Percentiles rank a stretch among this genome's conserved stretches.
These are phyloP conservation scores for Syrista parreyssii DNA, from an alignment of 2,888 invertebrate species.

Conservation along the genomic window DNA sequence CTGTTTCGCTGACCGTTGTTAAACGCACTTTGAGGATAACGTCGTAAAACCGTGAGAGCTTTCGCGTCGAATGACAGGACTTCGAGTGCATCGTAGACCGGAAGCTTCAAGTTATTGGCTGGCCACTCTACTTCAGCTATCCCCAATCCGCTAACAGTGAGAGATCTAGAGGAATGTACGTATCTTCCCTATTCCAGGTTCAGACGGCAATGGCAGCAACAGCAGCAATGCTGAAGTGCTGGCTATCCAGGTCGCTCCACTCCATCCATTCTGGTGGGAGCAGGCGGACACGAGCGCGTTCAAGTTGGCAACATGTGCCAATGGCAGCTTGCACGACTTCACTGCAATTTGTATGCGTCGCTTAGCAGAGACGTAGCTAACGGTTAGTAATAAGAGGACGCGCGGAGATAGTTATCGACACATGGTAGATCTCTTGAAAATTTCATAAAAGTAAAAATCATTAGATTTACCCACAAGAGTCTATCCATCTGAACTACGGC, in stretches of 20 bases:
- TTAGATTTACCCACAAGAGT: neutral
- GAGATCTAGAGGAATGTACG: slow-evolving; percentile 28
- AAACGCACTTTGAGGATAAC: slow-evolving; percentile 56
- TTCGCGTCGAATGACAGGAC: slow-evolving; percentile 61
- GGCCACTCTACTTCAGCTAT: slow-evolving; percentile 56
- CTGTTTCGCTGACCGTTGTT: slow-evolving; percentile 26
- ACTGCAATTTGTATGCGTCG: neutral
- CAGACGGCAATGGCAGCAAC: neutral
- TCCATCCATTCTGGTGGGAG: slow-evolving; percentile 27
- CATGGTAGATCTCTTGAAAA: neutral
- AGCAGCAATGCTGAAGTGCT: neutral
- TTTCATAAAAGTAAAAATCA: neutral
- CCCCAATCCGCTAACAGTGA: slow-evolving; percentile 34
- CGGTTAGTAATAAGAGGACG: neutral
- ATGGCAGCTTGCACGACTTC: neutral
- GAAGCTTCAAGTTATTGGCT: slow-evolving; percentile 61
- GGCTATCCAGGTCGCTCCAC: slow-evolving; percentile 10
- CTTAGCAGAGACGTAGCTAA: neutral
- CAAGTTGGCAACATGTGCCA: slow-evolving; percentile 3
- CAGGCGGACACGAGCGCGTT: slow-evolving; percentile 26
- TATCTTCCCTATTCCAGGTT: neutral
- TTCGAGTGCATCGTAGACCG: slow-evolving; percentile 57
- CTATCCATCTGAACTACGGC: neutral
- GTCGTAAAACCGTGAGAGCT: slow-evolving; percentile 51
- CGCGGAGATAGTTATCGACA: neutral